These are phyloP conservation scores for Neopipo cinnamomea DNA, from an alignment of 2,113 vertebrate genomes.

Conservation along the genomic window DNA sequence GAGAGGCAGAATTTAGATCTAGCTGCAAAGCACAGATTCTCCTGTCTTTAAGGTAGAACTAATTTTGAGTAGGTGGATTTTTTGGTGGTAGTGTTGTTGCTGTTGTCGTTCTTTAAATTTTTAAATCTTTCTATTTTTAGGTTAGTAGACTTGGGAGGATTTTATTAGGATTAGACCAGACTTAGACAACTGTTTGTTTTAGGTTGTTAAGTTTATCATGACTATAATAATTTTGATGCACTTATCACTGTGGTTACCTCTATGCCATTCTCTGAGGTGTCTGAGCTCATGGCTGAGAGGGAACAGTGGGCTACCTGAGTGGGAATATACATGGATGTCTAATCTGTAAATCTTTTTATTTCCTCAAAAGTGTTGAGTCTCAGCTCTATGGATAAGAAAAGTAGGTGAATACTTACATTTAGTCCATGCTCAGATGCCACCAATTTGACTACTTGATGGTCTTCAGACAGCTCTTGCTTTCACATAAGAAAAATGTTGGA, in stretches of 20 bases:
- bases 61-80: not conserved
- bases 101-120: not conserved
- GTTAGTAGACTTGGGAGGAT: not conserved
- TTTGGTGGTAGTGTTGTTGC: not conserved
- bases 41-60: not conserved
- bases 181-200: not conserved
- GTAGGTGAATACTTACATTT: not conserved
- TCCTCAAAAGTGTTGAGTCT: not conserved
- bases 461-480: not conserved
- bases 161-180: conserved; percentile 10
- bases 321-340: not conserved
- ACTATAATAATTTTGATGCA: not conserved
- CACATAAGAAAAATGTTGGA: not conserved
- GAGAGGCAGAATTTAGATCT: not conserved
- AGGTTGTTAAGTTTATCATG: not conserved
- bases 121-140: not conserved
- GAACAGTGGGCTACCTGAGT: not conserved
- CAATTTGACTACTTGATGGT: not conserved
- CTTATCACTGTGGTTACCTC: conserved; percentile 26
- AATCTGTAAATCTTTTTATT: not conserved
- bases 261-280: not conserved
- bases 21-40: not conserved
- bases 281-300: not conserved
- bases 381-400: not conserved
- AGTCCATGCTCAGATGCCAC: not conserved